These are phyloP conservation scores for Clistopyga incitator DNA, from an alignment of 2,888 invertebrate genomes.

Conservation along the genomic window DNA sequence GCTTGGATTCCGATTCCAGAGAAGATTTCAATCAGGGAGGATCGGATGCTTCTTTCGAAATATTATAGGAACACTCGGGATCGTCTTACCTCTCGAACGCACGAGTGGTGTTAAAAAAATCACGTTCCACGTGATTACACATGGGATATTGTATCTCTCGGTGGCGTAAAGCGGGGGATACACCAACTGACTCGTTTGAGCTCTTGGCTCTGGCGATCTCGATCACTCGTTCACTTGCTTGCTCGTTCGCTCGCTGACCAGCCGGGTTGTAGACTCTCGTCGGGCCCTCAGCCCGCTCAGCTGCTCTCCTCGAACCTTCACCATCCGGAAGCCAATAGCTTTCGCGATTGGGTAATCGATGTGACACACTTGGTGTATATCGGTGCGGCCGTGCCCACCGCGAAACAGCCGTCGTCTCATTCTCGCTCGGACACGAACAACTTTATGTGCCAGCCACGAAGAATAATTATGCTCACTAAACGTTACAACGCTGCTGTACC, in stretches of 20 bases:
- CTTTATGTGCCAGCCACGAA: slow-evolving; percentile 41
- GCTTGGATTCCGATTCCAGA: slow-evolving; percentile 31
- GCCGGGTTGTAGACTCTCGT: neutral
- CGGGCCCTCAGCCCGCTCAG: slow-evolving; percentile 14
- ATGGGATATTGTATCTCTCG: slow-evolving; percentile 53
- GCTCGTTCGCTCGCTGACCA: slow-evolving; percentile 44
- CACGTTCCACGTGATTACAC: slow-evolving; percentile 62
- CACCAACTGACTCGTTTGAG: slow-evolving; percentile 52
- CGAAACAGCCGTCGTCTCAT: slow-evolving; percentile 7
- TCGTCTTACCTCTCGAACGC: slow-evolving; percentile 48
- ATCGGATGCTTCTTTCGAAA: slow-evolving; percentile 36
- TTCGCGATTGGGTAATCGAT: slow-evolving; percentile 46
- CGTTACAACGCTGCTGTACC: slow-evolving; percentile 5
- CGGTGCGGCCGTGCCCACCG: slow-evolving; percentile 20
- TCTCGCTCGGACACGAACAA: neutral
- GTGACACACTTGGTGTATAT: slow-evolving; percentile 37
- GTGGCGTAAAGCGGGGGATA: slow-evolving; percentile 20
- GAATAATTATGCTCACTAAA: slow-evolving; percentile 46
- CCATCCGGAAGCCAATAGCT: slow-evolving; percentile 55
- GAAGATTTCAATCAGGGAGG: slow-evolving; percentile 47
- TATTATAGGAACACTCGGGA: slow-evolving; percentile 38
- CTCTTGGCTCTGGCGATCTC: slow-evolving; percentile 28
- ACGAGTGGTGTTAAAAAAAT: slow-evolving; percentile 50
- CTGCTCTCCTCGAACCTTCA: slow-evolving; percentile 11
- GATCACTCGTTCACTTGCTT: slow-evolving; percentile 3